phyloP scores from a whole-genome alignment of 2,797 vertebrate species.

The Microtus agrestis region DNA sequence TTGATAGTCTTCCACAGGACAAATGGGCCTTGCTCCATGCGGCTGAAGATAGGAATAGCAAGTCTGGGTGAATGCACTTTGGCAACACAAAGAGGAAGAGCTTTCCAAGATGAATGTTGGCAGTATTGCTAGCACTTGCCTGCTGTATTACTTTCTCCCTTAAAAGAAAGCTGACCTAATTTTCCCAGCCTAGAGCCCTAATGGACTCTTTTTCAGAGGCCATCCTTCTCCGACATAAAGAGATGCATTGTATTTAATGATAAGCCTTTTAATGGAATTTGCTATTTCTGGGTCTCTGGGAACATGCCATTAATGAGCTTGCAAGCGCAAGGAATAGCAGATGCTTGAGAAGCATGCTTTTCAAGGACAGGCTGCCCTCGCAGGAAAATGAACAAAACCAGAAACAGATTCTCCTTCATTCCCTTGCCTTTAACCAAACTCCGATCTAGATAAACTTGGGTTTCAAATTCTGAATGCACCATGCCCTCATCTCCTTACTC shows the following conservation, averaged over 20 bases:
- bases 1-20: slow-evolving; percentile 59
- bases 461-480: background rate
- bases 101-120: slow-evolving; percentile 42
- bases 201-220: slow-evolving; percentile 73
- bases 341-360: background rate
- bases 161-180: slow-evolving; percentile 80
- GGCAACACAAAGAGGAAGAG: slow-evolving; percentile 59
- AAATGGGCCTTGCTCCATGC: slow-evolving; percentile 64
- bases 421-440: background rate
- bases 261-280: slow-evolving; percentile 80
- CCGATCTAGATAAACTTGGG: background rate
- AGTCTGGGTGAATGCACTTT: slow-evolving; percentile 45
- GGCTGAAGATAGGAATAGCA: slow-evolving; percentile 60
- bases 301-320: slow-evolving; percentile 70
- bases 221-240: slow-evolving; percentile 76
- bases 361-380: slow-evolving; percentile 54
- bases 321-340: slow-evolving; percentile 43
- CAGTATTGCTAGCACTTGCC: background rate
- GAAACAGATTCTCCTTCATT: slow-evolving; percentile 5
- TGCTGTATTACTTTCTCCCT: slow-evolving; percentile 54
- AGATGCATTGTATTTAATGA: slow-evolving; percentile 78
- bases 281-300: slow-evolving; percentile 79
- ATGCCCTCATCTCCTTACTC: background rate
- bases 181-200: slow-evolving; percentile 75
- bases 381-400: background rate